These are phyloP conservation scores for Bruchidius siliquastri DNA, from an alignment of 2,888 invertebrate species.

Conservation along the genomic window DNA sequence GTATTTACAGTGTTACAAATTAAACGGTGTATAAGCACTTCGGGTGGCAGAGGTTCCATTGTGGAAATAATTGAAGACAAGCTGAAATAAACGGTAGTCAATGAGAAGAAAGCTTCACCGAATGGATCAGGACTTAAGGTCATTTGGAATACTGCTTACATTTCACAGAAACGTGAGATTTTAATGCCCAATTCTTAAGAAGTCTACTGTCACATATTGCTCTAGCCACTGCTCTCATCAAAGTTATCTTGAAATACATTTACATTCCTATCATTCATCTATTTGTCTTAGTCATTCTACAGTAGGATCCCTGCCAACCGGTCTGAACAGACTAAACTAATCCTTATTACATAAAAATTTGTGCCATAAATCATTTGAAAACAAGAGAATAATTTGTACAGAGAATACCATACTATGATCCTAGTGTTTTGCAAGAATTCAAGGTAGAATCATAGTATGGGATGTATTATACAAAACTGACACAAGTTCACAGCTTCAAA, in stretches of 20 bases:
- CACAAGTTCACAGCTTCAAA: neutral
- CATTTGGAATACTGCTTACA: too few species aligned
- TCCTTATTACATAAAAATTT: neutral
- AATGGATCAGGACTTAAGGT: too few species aligned
- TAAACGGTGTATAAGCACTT: slow-evolving; percentile 13
- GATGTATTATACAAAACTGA: neutral
- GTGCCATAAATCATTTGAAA: neutral
- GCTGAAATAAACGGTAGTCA: too few species aligned
- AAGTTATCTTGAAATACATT: too few species aligned
- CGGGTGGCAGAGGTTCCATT: neutral
- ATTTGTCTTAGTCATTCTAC: neutral
- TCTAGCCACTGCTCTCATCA: too few species aligned
- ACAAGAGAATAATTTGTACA: neutral
- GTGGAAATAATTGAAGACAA: neutral
- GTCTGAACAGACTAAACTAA: neutral
- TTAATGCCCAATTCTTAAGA: too few species aligned
- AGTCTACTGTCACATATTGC: too few species aligned
- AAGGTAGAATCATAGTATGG: neutral
- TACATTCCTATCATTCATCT: too few species aligned
- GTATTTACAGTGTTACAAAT: slow-evolving; percentile 16
- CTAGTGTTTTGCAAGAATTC: neutral
- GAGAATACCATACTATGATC: neutral
- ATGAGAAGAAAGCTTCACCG: too few species aligned
- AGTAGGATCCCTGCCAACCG: neutral
- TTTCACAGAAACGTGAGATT: too few species aligned